Base-by-base conservation (phyloP, 2,888 invertebrate genomes). In the Sericinus montela region DNA sequence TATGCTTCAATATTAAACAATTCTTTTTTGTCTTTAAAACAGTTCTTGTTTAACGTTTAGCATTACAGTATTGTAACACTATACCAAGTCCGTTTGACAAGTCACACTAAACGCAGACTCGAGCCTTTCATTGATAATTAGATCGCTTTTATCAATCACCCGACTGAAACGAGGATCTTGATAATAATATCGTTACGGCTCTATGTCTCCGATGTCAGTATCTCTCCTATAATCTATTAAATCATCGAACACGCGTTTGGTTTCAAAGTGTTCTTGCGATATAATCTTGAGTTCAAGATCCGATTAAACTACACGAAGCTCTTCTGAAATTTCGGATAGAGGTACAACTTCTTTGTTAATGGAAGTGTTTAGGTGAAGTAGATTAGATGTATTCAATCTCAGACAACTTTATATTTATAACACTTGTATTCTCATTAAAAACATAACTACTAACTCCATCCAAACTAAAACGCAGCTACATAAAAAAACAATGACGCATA, bases 141-240 rank as follows among this genome's bases (percentile, higher is more conserved):
- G 7, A 14, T 23, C 8, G 13, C 8, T 19, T 13, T 42, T 43
- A 48, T 48, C 48, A 25, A 43, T 43, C 32, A 32, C 38, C 11
- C 48, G 48, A 36, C 23, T 25, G 34, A 40, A 9, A 35, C 10
- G 7, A 16, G 16, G 35, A 47, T 47, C 40, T 35, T n/a, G 15
- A 35, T 35, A 35, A 25, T 34, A 47, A 34, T 29, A n/a, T 35
- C 34, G 41, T 41, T 41, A 41, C 30, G 8, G 14, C 23, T 34
- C 23, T 6, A 9, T 32, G 30, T 7, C 19, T 7, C 8, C 14
- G 28, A 10, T n/a, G 37, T 30, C 29, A 5, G 6, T 45, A 45
- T 45, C 45, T 11, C 8, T 5, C 4, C 9, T n/a, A 10, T 29
- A 29, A 29, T 29, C 29, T 9, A n/a, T 8, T 29, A 38, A 46